Conservation (phyloP, 92 coral and sea anemone species). For the Montipora capitata region DNA sequence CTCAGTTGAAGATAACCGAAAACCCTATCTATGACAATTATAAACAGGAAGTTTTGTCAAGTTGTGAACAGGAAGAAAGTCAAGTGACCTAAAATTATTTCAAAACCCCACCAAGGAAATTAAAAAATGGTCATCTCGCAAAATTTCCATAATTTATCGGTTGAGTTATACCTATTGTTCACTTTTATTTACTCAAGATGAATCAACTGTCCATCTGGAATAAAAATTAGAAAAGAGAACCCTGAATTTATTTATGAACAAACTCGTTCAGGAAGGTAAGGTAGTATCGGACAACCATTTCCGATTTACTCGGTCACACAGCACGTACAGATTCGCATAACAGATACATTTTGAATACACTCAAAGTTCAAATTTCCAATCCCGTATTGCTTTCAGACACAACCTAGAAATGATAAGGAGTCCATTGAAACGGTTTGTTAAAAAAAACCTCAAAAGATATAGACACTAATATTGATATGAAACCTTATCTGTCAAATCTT, state of each 20-base stretch:
- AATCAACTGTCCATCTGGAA: not conserved
- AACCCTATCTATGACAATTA: not conserved
- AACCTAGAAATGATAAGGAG: not conserved
- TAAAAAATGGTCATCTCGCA: not conserved
- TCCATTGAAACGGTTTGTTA: not conserved
- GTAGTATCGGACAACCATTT: slow-evolving; percentile 9
- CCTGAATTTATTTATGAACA: slow-evolving; percentile 1
- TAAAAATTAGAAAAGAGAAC: not conserved
- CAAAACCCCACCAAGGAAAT: not conserved
- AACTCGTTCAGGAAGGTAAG: not conserved
- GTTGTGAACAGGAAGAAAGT: not conserved
- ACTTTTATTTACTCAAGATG: not conserved
- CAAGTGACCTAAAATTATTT: not conserved
- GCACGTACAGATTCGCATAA: slow-evolving; percentile 24
- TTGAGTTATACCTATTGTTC: not conserved
- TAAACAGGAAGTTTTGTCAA: not conserved
- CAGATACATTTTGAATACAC: not conserved
- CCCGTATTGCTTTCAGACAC: not conserved
- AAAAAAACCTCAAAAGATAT: not conserved
- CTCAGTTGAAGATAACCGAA: too few relatives aligned
- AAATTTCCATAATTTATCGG: slow-evolving; percentile 7
- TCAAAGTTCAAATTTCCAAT: not conserved
- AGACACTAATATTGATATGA: too few relatives aligned
- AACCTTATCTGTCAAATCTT: not conserved
- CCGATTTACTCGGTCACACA: not conserved